phyloP scores from a whole-genome alignment of 2,797 vertebrate species.

The Parauchenoglanis punctatus region DNA sequence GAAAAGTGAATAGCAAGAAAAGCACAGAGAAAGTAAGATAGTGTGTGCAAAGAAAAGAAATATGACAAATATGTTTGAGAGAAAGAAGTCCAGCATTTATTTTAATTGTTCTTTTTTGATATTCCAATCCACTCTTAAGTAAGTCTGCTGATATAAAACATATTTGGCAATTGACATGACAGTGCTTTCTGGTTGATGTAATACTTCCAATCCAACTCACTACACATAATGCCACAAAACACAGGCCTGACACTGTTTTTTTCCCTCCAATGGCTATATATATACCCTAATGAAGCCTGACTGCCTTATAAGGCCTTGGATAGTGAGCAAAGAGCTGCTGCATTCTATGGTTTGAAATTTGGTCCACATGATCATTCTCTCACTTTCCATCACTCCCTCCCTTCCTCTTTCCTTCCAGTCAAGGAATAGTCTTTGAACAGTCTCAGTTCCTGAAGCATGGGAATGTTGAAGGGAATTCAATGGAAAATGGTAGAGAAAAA shows the following conservation, averaged over 20 bases:
- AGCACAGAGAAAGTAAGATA: neutral
- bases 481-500: conserved; percentile 16
- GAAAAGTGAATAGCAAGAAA: neutral
- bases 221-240: conserved; percentile 53
- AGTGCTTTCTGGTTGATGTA: conserved; percentile 60
- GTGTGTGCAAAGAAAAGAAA: neutral
- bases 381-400: conserved; percentile 48
- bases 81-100: conserved; percentile 63
- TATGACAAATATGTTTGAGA: neutral
- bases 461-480: conserved; percentile 10
- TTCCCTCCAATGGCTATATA: conserved; percentile 58
- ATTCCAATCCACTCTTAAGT: conserved; percentile 58
- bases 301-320: conserved; percentile 60
- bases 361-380: conserved; percentile 37
- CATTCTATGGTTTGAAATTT: conserved; percentile 52
- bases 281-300: conserved; percentile 57
- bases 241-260: conserved; percentile 57
- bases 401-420: conserved; percentile 49
- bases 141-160: conserved; percentile 65
- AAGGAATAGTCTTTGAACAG: conserved; percentile 30
- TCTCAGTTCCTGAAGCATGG: conserved; percentile 36
- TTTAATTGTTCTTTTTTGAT: conserved; percentile 37
- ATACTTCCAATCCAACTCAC: conserved; percentile 55
- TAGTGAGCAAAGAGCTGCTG: conserved; percentile 52
- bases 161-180: conserved; percentile 58